A percentile compares a stretch with the other conserved stretches of the same genome.
These are phyloP conservation scores for Arnoldichthys spilopterus DNA, from an alignment of 2,797 vertebrate species.

Conservation along the genomic window DNA sequence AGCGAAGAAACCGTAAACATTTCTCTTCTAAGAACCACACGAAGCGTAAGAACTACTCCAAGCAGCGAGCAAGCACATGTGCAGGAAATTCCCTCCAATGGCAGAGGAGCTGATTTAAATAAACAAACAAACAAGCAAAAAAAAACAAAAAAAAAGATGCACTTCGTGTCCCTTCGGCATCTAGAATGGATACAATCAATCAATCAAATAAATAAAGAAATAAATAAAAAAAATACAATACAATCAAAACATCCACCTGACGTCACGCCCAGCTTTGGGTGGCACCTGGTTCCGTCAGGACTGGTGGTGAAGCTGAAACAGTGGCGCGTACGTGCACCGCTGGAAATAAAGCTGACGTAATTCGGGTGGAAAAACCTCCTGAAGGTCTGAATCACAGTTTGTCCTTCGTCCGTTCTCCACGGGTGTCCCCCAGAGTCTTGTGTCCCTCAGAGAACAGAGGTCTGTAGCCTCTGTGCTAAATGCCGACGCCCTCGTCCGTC, in stretches of 20 bases:
- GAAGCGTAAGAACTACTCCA: conserved; percentile 6
- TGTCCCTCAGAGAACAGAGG: background rate
- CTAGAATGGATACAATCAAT: background rate
- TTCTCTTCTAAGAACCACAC: conserved; percentile 19
- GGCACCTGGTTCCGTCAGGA: background rate
- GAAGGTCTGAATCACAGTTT: conserved; percentile 17
- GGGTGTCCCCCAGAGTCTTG: conserved; percentile 2
- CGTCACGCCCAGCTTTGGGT: background rate
- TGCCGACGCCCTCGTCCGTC: background rate
- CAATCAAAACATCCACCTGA: background rate
- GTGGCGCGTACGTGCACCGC: conserved; percentile 13
- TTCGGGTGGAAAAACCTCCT: conserved; percentile 19
- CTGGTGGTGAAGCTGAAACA: conserved; percentile 2
- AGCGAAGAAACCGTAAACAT: conserved; percentile 15
- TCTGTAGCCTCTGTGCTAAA: background rate
- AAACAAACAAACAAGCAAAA: too few relatives aligned
- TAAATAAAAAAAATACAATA: background rate
- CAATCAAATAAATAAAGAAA: background rate
- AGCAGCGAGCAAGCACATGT: background rate
- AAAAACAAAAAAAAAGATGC: background rate
- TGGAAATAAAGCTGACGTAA: conserved; percentile 19
- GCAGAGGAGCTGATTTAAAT: background rate
- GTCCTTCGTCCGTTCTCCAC: conserved; percentile 2
- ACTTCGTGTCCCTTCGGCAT: background rate
- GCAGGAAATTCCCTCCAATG: background rate